Evolutionary conservation across 1,140 invertebrate species (phyloP), one percentile per base, ranked within the genome.

Genomic region (Drosophila funebris): DNA sequence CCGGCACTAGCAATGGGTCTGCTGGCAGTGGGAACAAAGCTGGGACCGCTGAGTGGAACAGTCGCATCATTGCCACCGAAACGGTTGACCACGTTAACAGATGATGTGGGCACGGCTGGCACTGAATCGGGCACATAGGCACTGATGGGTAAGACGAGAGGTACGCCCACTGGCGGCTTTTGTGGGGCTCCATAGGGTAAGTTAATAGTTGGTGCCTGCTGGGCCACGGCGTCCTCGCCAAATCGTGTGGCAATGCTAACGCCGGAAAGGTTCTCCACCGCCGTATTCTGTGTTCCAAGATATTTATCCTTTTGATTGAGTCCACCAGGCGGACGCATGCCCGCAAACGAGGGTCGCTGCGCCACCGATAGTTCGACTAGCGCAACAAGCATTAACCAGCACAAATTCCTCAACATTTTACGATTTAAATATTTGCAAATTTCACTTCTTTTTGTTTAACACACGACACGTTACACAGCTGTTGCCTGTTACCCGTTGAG

Each of bases 221-320:
- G 68, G 0, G 64, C 5, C 4, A 52, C 22, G 0, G 70, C 22
- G 4, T 68, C 31, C n/a, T 63, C 76, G 16, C 90, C 82, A 18
- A 91, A 92, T 11, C 91, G 73, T 9, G 78, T 76, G 18, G 16
- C 48, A 31, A 92, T 76, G 31, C 73, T 76, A 27, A 89, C 50
- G n/a, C 84, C 79, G 9, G 79, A 77, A 0, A 76, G 67, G 16
- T 87, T 87, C 58, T 88, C 84, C 5, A 73, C 69, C 1, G 78
- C 84, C 3, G 84, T 88, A 31, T 89, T 76, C 16, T 74, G 71
- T 3, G 78, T 52, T 6, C 56, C 76, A 44, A 81, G 72, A 31
- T 90, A 90, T 64, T 91, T 90, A 56, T 92, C 90, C 75, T 81
- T 88, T 41, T 92, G 88, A 11, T 39, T 89, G 1, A 90, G 73